Evolutionary conservation across 2,113 vertebrate species (phyloP).

Genomic region (Indri indri): DNA sequence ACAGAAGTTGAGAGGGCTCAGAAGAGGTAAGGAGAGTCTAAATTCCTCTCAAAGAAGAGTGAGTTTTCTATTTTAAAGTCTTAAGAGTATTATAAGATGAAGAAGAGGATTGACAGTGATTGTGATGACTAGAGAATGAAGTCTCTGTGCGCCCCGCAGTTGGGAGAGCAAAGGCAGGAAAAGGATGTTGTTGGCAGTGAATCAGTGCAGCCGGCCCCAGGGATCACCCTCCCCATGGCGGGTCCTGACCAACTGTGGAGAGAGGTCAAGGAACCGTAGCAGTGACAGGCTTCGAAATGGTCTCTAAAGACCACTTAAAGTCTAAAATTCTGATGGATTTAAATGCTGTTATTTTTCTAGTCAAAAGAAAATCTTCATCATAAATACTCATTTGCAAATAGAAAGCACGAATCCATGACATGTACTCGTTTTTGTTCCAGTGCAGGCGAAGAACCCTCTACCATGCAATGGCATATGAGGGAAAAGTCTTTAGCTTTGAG

Average conservation of each 20-base stretch:
- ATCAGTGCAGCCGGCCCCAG: background rate
- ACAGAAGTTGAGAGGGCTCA: background rate
- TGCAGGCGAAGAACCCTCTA: background rate
- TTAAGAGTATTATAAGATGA: background rate
- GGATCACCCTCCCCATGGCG: background rate
- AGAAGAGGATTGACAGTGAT: background rate
- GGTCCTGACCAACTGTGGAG: background rate
- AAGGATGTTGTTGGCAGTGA: background rate
- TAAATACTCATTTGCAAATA: conserved; percentile 19
- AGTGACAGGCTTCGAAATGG: background rate
- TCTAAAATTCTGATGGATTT: background rate
- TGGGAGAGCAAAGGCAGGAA: background rate
- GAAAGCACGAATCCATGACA: conserved; percentile 23
- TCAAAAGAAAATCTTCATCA: background rate
- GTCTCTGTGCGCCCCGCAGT: background rate
- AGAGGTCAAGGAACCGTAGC: background rate
- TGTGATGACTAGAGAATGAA: background rate
- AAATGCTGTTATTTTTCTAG: background rate
- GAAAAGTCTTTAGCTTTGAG: background rate
- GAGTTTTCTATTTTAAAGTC: background rate
- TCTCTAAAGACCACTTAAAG: background rate
- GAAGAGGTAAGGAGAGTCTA: background rate
- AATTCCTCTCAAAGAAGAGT: background rate
- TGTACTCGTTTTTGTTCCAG: background rate
- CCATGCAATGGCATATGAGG: background rate